phyloP scores from a whole-genome alignment of 2,888 invertebrate genomes.

The Hyposoter didymator region DNA sequence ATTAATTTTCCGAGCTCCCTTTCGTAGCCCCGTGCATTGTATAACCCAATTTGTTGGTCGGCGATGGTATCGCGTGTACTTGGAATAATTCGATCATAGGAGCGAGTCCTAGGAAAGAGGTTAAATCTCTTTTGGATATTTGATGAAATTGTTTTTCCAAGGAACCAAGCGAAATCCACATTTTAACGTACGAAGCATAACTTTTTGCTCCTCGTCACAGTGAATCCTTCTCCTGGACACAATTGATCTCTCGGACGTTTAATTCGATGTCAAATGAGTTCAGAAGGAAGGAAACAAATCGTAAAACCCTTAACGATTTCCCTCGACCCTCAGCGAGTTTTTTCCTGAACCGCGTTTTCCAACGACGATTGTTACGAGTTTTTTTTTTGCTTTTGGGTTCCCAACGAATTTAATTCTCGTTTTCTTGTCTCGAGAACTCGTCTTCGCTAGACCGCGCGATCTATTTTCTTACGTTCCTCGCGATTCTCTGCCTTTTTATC shows the following conservation, averaged over 20 bases:
- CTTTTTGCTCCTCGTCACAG: background rate
- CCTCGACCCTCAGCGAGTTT: background rate
- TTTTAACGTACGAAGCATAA: background rate
- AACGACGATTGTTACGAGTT: slow-evolving; percentile 9
- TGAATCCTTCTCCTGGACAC: background rate
- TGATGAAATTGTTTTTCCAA: background rate
- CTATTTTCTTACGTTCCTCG: background rate
- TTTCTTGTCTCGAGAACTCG: slow-evolving; percentile 31
- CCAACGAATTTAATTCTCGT: background rate
- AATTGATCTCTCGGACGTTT: background rate
- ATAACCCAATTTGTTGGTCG: slow-evolving; percentile 17
- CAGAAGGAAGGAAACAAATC: slow-evolving; percentile 15
- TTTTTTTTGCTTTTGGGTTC: too few relatives aligned
- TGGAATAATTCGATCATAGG: background rate
- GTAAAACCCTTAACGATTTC: slow-evolving; percentile 32
- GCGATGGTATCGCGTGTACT: background rate
- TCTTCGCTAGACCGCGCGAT: background rate
- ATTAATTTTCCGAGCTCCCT: slow-evolving; percentile 56
- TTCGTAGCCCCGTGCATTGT: slow-evolving; percentile 25
- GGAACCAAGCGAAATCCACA: background rate
- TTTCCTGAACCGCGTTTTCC: background rate
- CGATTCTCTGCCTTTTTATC: background rate
- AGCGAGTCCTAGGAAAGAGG: background rate
- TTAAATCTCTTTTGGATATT: background rate
- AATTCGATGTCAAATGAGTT: background rate